Percentiles rank a stretch among this genome's conserved stretches.
Conservation (phyloP, 2,113 vertebrate species). For the Symphodus melops region DNA sequence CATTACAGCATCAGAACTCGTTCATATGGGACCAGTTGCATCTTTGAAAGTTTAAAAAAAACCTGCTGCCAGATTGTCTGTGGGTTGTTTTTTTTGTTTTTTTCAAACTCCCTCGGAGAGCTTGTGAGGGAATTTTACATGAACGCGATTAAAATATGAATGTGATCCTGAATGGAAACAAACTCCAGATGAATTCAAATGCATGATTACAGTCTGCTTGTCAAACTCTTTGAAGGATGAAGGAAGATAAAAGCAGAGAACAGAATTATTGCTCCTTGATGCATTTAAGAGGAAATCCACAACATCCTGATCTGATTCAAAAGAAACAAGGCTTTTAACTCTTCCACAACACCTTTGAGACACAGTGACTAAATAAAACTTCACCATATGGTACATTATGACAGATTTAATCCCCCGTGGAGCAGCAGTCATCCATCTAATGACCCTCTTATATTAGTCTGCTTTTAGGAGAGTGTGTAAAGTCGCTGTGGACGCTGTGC, state of each 20-base stretch:
- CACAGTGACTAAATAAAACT: slow-evolving; percentile 22
- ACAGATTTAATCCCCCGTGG: slow-evolving; percentile 44
- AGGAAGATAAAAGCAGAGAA: slow-evolving; percentile 27
- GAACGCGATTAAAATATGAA: slow-evolving; percentile 56
- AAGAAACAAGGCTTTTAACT: slow-evolving; percentile 24
- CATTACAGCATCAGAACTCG: slow-evolving; percentile 47
- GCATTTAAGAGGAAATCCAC: slow-evolving; percentile 1
- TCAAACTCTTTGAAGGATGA: slow-evolving; percentile 4
- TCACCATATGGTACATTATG: slow-evolving; percentile 36
- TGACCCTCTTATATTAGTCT: slow-evolving; percentile 45
- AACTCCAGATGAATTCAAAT: slow-evolving; percentile 30
- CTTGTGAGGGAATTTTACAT: slow-evolving; percentile 56
- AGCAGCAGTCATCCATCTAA: slow-evolving; percentile 39
- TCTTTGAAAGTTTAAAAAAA: slow-evolving; percentile 59
- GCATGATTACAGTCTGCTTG: slow-evolving; percentile 6
- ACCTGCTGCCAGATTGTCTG: slow-evolving; percentile 28
- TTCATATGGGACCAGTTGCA: slow-evolving; percentile 53
- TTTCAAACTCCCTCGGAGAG: slow-evolving; percentile 28
- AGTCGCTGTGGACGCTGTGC: slow-evolving; percentile 46
- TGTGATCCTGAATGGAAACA: slow-evolving; percentile 22
- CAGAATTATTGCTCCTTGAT: background rate
- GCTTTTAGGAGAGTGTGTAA: slow-evolving; percentile 52
- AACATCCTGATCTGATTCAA: slow-evolving; percentile 1
- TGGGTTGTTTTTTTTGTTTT: background rate
- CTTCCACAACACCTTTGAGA: slow-evolving; percentile 5